phyloP scores from a whole-genome alignment of 2,888 invertebrate genomes.

The Drosophila sordidula region DNA sequence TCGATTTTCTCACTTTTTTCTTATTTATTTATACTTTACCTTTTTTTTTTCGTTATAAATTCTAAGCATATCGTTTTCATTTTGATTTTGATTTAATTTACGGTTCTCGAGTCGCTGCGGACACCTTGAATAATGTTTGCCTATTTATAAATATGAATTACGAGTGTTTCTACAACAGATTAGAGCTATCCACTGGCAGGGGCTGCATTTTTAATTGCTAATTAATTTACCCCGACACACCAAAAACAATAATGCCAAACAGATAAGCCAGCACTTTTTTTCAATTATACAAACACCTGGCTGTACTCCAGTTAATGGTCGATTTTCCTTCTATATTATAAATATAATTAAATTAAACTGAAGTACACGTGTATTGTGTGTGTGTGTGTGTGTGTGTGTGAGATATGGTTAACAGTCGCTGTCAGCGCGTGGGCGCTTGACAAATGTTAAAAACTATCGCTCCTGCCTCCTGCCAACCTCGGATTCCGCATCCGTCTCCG shows the following conservation, averaged over 20 bases:
- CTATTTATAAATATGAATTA: constrained; percentile 81
- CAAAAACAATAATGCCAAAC: constrained; percentile 57
- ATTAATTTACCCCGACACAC: constrained; percentile 69
- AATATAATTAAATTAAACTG: constrained; percentile 53
- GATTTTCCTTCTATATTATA: constrained; percentile 19
- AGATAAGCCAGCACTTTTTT: constrained; percentile 43
- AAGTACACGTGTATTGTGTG: constrained; percentile 11
- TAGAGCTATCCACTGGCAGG: constrained; percentile 44
- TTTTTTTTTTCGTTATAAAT: constrained; percentile 71
- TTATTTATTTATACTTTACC: constrained; percentile 47
- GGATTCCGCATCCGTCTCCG: constrained; percentile 3
- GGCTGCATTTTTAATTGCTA: constrained; percentile 78
- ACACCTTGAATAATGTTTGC: constrained; percentile 78
- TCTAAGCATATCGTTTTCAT: constrained; percentile 78
- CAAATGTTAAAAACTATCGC: constrained; percentile 39
- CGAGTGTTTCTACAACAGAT: constrained; percentile 58
- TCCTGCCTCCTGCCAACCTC: constrained; percentile 5
- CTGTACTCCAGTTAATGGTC: constrained; percentile 24
- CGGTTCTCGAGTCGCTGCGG: constrained; percentile 66
- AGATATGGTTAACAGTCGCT: constrained; percentile 34
- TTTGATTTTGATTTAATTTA: constrained; percentile 76
- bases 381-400: constrained; percentile 15
- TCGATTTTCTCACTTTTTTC: constrained; percentile 21
- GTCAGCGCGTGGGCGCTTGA: constrained; percentile 49
- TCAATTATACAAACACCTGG: constrained; percentile 54